A percentile compares a stretch with the other conserved stretches of the same genome.
These are phyloP conservation scores for Prolemur simus DNA, from an alignment of 2,113 vertebrate species.

Conservation along the genomic window DNA sequence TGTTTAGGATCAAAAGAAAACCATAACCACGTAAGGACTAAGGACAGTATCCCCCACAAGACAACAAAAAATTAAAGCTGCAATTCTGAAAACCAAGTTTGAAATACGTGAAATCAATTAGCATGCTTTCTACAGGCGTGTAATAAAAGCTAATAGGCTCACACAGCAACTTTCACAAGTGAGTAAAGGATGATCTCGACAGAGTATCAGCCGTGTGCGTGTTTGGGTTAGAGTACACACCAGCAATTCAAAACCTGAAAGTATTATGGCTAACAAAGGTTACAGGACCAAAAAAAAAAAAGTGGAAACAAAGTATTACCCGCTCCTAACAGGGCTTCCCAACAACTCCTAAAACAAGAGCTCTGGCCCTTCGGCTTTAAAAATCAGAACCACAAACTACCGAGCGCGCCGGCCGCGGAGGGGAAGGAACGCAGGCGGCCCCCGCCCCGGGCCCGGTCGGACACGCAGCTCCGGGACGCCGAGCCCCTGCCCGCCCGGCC, in stretches of 20 bases:
- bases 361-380: background rate
- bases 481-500: background rate
- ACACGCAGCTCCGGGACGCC: background rate
- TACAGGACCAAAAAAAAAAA: background rate
- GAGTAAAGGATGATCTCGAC: background rate
- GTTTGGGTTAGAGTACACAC: background rate
- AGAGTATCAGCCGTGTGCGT: background rate
- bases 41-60: background rate
- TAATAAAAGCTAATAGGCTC: constrained; percentile 5
- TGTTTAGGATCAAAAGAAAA: constrained; percentile 57
- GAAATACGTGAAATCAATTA: constrained; percentile 40
- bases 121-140: constrained; percentile 10
- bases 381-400: constrained; percentile 21
- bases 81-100: constrained; percentile 15
- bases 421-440: background rate
- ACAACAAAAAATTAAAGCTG: constrained; percentile 19
- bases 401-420: background rate
- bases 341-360: constrained; percentile 42
- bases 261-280: constrained; percentile 50
- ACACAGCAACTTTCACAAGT: constrained; percentile 64
- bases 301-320: constrained; percentile 58
- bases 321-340: constrained; percentile 6
- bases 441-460: background rate
- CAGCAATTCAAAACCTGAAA: background rate
- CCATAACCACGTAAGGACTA: background rate